Evolutionary conservation across 2,113 vertebrate genomes (phyloP), one percentile per base, ranked within the genome.

Genomic region (Myocastor coypus): DNA sequence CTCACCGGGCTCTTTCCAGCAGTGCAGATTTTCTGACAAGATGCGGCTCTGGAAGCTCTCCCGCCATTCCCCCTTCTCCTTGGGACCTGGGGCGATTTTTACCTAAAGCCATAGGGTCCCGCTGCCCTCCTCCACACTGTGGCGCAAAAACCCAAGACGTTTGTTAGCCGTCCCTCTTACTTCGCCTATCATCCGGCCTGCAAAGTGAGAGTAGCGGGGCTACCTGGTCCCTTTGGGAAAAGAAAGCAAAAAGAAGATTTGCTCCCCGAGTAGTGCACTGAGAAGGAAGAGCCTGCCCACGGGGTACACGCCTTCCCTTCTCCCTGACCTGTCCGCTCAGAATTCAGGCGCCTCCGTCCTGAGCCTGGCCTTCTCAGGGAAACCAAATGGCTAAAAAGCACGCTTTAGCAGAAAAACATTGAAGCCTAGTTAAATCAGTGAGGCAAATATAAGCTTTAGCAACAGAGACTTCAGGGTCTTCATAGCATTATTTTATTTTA

Each of bases 21-120:
- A 95, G 40, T 96, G 63, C 20, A 89, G 96, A 91, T 73, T 97
- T 98, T 97, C 92, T 96, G 89, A 95, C 94, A 71, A 98, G 97
- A 98, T 22, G 89, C 5, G 81, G 96, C 98, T 96, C 93, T 94
- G 88, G 77, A n/a, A 96, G 68, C 61, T 95, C 75, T 93, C 77
- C 64, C 95, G 78, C 63, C 94, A 89, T 64, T 57, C 94, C 26
- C 57, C 64, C 46, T 96, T 97, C 87, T 37, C 94, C 87, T 89
- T 94, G 88, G 57, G 64, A 81, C 89, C 82, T 83, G 37, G 83
- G 81, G 96, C 96, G 96, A 94, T 97, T 83, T 98, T 96, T 50
- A 94, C 87, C 94, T 78, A 80, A 87, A 83, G 73, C 96, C 61
- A 94, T 63, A 81, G 2, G 0, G 34, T 94, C 0, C 0, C 89